Percentiles rank a stretch among this genome's conserved stretches.
phyloP scores from a whole-genome alignment of 2,888 invertebrate species.

The Sericinus montela region DNA sequence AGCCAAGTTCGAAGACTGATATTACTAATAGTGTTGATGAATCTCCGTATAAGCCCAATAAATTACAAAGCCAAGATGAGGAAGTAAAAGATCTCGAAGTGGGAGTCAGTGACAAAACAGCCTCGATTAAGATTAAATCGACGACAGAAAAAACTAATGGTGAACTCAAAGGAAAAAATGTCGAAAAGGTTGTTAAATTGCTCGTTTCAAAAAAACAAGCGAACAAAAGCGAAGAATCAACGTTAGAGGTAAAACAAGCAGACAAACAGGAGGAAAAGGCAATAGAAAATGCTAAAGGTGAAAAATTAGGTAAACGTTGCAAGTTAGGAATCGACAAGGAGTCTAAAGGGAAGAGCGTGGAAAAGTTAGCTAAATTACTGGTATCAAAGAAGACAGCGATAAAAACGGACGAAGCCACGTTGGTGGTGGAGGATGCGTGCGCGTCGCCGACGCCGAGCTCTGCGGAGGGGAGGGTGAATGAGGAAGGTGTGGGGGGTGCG shows the following conservation, averaged over 20 bases:
- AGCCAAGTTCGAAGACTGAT: conserved; percentile 18
- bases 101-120: conserved; percentile 17
- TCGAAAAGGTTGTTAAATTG: conserved; percentile 33
- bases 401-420: conserved; percentile 59
- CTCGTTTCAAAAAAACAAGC: conserved; percentile 33
- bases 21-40: conserved; percentile 16
- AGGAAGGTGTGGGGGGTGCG: conserved; percentile 47
- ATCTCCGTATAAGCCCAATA: conserved; percentile 17
- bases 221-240: conserved; percentile 18
- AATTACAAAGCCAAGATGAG: conserved; percentile 8
- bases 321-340: conserved; percentile 46
- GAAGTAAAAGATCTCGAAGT: conserved; percentile 13
- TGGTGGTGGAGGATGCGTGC: conserved; percentile 39
- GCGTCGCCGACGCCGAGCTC: conserved; percentile 37
- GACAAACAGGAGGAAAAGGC: conserved; percentile 21
- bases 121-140: conserved; percentile 20
- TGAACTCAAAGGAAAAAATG: conserved; percentile 29
- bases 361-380: conserved; percentile 64
- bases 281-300: conserved; percentile 23
- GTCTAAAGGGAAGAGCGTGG: conserved; percentile 58
- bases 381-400: conserved; percentile 67
- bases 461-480: conserved; percentile 27
- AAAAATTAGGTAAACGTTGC: conserved; percentile 41
- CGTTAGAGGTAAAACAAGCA: conserved; percentile 6
- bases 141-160: conserved; percentile 24